Evolutionary conservation across 2,888 invertebrate species (phyloP).

Genomic region (Rhagonycha lutea): DNA sequence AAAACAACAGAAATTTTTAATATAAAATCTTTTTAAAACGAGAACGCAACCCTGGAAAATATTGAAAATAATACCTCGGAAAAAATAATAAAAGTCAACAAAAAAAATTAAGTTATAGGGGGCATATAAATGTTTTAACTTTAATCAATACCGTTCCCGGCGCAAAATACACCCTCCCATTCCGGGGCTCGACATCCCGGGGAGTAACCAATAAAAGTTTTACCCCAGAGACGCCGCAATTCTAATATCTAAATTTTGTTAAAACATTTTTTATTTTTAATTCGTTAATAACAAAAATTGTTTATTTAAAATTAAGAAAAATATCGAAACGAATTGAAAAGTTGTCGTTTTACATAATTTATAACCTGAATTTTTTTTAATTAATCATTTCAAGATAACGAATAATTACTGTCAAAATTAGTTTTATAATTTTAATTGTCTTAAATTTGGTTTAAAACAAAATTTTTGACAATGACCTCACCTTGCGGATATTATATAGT

Average conservation of each 20-base stretch:
- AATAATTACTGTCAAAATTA: not conserved
- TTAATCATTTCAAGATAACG: not conserved
- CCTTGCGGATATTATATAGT: not conserved
- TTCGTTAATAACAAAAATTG: not conserved
- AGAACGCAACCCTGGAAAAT: not conserved
- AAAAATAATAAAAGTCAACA: not conserved
- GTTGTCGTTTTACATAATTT: not conserved
- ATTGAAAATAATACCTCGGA: not conserved
- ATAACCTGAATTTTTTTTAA: not conserved
- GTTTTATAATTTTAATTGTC: not conserved
- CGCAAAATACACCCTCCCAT: not conserved
- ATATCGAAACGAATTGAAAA: not conserved
- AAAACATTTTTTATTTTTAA: not conserved
- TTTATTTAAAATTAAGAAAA: not conserved
- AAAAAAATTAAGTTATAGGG: not conserved
- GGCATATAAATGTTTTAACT: constrained; percentile 8
- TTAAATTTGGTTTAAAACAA: not conserved
- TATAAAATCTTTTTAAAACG: not conserved
- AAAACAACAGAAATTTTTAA: not conserved
- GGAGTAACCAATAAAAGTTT: constrained; percentile 6
- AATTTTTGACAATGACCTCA: not conserved
- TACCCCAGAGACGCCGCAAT: constrained; percentile 7
- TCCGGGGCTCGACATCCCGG: constrained; percentile 1
- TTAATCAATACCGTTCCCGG: constrained; percentile 13
- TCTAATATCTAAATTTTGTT: not conserved